Evolutionary conservation across 2,797 vertebrate genomes (phyloP).

Genomic region (Morus bassanus): DNA sequence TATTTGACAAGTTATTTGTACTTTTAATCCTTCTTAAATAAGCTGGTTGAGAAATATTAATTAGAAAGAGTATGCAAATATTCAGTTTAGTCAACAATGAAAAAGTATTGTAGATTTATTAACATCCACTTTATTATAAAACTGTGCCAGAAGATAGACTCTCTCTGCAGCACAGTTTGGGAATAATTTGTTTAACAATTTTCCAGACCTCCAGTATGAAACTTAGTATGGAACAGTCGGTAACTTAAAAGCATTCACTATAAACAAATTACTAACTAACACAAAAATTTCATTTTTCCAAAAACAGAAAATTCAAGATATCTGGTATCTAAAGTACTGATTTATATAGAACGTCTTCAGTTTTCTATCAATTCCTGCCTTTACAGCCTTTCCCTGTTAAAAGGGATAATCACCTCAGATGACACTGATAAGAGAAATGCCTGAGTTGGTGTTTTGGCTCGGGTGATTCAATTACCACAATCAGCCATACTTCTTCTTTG

Average conservation of each 20-base stretch:
- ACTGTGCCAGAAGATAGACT: not conserved
- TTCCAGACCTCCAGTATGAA: not conserved
- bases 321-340: not conserved
- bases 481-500: not conserved
- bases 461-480: rapidly evolving
- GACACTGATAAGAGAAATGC: not conserved
- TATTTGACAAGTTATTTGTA: not conserved
- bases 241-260: not conserved
- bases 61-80: not conserved
- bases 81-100: not conserved
- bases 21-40: not conserved
- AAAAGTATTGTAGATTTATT: not conserved
- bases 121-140: not conserved
- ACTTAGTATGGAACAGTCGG: not conserved
- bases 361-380: not conserved
- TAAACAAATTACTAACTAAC: not conserved
- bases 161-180: not conserved
- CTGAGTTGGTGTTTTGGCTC: not conserved
- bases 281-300: not conserved
- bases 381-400: not conserved
- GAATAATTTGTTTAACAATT: not conserved
- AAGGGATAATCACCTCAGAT: not conserved
- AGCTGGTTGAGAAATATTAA: not conserved
- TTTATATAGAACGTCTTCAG: not conserved
- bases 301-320: not conserved